Conservation (phyloP, 1,140 invertebrate genomes). For the Drosophila malerkotliana region DNA sequence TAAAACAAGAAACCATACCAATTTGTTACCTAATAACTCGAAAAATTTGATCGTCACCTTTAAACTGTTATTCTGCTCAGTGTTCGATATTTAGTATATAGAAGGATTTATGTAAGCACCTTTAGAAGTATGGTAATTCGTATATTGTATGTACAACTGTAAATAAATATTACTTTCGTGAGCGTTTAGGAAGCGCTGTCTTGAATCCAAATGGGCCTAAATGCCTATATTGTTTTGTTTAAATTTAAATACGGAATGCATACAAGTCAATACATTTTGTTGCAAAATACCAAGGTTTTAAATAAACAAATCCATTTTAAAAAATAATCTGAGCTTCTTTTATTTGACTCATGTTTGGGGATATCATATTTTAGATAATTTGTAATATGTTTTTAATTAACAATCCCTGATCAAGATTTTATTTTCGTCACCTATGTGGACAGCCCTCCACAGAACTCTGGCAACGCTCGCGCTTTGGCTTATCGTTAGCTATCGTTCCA, state of each 20-base stretch:
- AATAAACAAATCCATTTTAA: slow-evolving; percentile 46
- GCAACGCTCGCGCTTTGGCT: neutral
- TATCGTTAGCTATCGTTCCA: too few species aligned
- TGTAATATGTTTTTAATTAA: too few species aligned
- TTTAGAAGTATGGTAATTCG: slow-evolving; percentile 36
- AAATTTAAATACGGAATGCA: slow-evolving; percentile 19
- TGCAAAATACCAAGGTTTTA: slow-evolving; percentile 38
- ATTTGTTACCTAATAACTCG: slow-evolving; percentile 50
- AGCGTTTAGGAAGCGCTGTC: slow-evolving; percentile 33
- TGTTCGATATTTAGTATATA: slow-evolving; percentile 54
- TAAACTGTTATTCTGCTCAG: slow-evolving; percentile 49
- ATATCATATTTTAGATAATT: too few species aligned
- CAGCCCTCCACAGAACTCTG: neutral
- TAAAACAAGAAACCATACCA: slow-evolving; percentile 30
- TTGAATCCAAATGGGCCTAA: slow-evolving; percentile 28
- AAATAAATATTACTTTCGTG: slow-evolving; percentile 51
- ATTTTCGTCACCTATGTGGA: too few species aligned
- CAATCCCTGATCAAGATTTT: too few species aligned
- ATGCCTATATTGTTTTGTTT: slow-evolving; percentile 31
- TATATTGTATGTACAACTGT: slow-evolving; percentile 48
- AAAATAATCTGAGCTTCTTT: neutral
- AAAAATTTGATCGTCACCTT: slow-evolving; percentile 48
- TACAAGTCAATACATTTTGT: slow-evolving; percentile 27
- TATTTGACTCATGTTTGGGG: neutral
- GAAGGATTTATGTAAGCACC: slow-evolving; percentile 46